Percentiles rank a stretch among this genome's conserved stretches.
Conservation (phyloP, 2,888 invertebrate genomes). For the Ischnura elegans region DNA sequence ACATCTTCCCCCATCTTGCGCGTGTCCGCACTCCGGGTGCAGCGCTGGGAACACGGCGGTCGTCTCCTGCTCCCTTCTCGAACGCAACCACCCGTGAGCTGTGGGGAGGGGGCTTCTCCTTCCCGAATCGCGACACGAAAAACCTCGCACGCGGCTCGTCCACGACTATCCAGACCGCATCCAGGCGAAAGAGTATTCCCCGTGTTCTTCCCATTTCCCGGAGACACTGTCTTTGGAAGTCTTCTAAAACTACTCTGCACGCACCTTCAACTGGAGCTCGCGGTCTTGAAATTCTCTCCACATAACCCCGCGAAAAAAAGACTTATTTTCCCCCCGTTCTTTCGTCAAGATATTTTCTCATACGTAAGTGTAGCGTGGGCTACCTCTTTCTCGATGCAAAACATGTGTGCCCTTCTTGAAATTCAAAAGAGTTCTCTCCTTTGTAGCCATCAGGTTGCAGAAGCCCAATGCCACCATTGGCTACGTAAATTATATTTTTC, state of each 20-base stretch:
- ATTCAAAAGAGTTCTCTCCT: no score
- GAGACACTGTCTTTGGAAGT: background rate
- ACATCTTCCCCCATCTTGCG: background rate
- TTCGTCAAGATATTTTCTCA: no score
- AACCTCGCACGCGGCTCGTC: background rate
- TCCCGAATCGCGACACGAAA: background rate
- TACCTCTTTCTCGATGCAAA: no score
- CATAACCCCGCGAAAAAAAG: background rate
- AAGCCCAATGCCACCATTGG: no score
- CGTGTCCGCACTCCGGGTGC: background rate
- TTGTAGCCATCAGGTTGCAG: no score
- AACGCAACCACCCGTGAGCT: background rate
- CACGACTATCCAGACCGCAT: background rate
- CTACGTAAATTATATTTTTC: no score
- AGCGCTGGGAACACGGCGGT: background rate
- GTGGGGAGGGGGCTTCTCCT: background rate
- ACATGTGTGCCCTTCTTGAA: no score
- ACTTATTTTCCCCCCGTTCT: background rate
- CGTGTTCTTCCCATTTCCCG: background rate
- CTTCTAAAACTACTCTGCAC: background rate
- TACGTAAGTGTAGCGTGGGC: no score
- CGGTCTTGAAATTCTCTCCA: background rate
- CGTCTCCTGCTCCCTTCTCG: background rate
- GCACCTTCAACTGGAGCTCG: background rate
- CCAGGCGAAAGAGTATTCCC: background rate